Conservation (phyloP, 2,888 invertebrate species). For the Folsomia candida region DNA sequence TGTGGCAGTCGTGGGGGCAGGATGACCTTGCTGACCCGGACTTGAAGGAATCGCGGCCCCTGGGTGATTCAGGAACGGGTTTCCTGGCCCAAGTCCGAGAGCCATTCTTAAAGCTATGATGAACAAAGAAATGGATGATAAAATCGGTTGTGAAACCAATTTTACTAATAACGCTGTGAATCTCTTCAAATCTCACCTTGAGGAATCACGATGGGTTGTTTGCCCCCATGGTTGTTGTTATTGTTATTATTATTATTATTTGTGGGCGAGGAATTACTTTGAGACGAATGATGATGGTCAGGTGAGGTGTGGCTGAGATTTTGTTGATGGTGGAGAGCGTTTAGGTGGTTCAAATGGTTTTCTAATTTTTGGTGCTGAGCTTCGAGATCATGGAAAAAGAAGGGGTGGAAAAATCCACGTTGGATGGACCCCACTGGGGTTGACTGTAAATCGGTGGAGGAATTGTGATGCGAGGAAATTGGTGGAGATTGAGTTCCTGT, state of each 20-base stretch:
- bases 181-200: conserved; percentile 19
- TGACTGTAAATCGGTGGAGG: conserved; percentile 16
- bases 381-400: conserved; percentile 47
- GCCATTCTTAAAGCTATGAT: conserved; percentile 51
- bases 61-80: conserved; percentile 54
- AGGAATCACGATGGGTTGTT: conserved; percentile 40
- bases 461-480: conserved; percentile 28
- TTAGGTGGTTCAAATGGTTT: conserved; percentile 39
- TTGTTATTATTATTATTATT: too few species aligned
- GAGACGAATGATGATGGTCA: conserved; percentile 18
- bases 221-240: conserved; percentile 18
- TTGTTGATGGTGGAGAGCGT: conserved; percentile 26
- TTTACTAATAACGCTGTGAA: too few species aligned
- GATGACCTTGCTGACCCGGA: conserved; percentile 27
- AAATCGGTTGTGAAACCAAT: too few species aligned
- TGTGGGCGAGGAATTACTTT: too few species aligned
- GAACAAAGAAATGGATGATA: too few species aligned
- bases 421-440: conserved; percentile 24
- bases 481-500: conserved; percentile 38
- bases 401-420: conserved; percentile 43
- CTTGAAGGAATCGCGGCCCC: conserved; percentile 54
- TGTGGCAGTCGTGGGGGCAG: conserved; percentile 36
- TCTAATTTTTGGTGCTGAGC: conserved; percentile 39
- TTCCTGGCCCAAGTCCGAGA: conserved; percentile 45
- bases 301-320: conserved; percentile 13